These are phyloP conservation scores for Sphaerophoria rueppellii DNA, from an alignment of 2,888 invertebrate genomes.

Conservation along the genomic window DNA sequence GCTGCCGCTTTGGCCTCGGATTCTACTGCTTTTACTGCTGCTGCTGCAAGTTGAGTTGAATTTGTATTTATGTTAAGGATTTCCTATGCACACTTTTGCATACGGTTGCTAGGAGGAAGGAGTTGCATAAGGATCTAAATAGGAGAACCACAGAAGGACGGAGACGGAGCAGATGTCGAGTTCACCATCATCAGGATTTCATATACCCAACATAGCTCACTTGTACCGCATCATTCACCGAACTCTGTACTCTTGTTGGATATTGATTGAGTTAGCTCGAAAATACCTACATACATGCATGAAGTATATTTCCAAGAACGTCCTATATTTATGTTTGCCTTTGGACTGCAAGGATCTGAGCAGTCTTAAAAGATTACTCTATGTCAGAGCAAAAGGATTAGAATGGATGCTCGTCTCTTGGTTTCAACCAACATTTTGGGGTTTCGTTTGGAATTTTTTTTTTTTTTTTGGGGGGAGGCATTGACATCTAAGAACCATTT, in stretches of 20 bases:
- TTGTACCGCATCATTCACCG: not conserved
- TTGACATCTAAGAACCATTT: not conserved
- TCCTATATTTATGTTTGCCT: not conserved
- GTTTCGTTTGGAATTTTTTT: conserved; percentile 4
- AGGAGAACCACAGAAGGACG: no score
- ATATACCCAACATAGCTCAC: not conserved
- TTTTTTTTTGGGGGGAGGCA: not conserved
- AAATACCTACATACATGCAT: not conserved
- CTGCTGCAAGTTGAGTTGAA: conserved; percentile 1
- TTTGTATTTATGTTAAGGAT: conserved; percentile 43
- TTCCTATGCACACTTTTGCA: conserved; percentile 27
- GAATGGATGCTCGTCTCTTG: conserved; percentile 14
- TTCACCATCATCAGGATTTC: not conserved
- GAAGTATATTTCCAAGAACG: not conserved
- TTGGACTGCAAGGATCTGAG: conserved; percentile 9
- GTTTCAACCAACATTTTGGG: conserved; percentile 14
- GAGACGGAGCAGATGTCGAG: conserved; percentile 7
- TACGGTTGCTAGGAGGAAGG: conserved; percentile 11
- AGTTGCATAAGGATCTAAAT: not conserved
- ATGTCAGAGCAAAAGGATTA: conserved; percentile 48
- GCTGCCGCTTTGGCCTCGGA: no score
- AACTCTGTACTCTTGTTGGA: conserved; percentile 1
- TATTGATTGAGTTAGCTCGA: conserved; percentile 58
- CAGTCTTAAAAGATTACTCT: conserved; percentile 51
- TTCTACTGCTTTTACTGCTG: not conserved